Base-by-base conservation (phyloP, 2,113 vertebrate species). In the Argyrosomus japonicus region DNA sequence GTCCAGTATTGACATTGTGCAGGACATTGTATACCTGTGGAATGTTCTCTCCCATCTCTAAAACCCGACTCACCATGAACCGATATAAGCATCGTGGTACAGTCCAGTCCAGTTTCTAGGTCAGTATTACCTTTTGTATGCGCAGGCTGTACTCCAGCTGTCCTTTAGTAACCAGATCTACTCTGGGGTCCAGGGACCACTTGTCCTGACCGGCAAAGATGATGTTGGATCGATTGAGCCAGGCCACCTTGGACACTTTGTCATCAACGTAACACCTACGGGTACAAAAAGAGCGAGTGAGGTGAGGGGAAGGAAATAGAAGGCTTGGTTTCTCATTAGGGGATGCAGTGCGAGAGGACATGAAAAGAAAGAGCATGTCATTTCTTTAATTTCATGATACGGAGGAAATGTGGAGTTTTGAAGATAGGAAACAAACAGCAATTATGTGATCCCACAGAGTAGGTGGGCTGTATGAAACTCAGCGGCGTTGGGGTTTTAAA, bases 191-290 rank as follows among this genome's bases (percentile, higher is more conserved):
- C 95, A 99, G 95, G 78, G 98, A 99, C 98, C 98, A 99, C 92
- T 99, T 99, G 94, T 99, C 98, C 69, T 98, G 96, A 63, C 97
- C 97, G 45, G 98, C 98, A 87, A 98, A 99, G 95, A 99, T 99
- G 95, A 99, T 99, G 91, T 98, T 98, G 0, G 98, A 99, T 92
- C 98, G 98, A 94, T 99, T 99, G 94, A 99, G 96, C 98, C 98
- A 99, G 82, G 98, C 98, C 92, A 99, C 98, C 90, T 97, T 99
- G 12, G 98, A 99, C 91, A 97, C 97, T 93, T 96, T 99, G 92
- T 99, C 98, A 94, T 99, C 98, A 94, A 99, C 97, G 65, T 97
- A 97, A 90, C 98, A 99, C 95, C 98, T 99, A 93, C 3, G 73
- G 76, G 50, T 65, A 68, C 92, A 78, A 82, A 50, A 79, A 27